phyloP scores from a whole-genome alignment of 2,113 vertebrate genomes.

The Cynoglossus semilaevis region DNA sequence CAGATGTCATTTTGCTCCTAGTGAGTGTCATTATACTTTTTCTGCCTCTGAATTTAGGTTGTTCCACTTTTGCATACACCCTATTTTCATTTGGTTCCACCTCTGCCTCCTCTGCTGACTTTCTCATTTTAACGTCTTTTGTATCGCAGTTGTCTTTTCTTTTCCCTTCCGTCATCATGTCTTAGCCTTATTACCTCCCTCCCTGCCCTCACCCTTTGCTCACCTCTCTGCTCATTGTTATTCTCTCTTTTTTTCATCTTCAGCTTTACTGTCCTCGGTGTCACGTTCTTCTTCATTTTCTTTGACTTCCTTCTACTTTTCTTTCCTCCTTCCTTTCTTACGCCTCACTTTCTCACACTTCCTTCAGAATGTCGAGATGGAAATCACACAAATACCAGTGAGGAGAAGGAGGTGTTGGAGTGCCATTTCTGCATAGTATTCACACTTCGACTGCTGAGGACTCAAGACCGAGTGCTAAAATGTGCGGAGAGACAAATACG shows the following conservation, averaged over 20 bases:
- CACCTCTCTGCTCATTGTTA: constrained; percentile 55
- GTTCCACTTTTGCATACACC: constrained; percentile 24
- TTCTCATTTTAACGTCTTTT: constrained; percentile 48
- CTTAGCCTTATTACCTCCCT: constrained; percentile 27
- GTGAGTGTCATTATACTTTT: constrained; percentile 20
- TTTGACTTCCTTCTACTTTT: constrained; percentile 25
- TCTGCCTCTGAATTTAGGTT: constrained; percentile 39
- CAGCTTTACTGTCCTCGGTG: constrained; percentile 32
- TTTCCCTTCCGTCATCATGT: constrained; percentile 33
- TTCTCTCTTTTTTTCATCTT: constrained; percentile 52
- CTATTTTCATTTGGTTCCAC: constrained; percentile 17
- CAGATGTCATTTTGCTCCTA: constrained; percentile 57
- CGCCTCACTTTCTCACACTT: constrained; percentile 54
- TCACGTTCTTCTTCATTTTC: constrained; percentile 44
- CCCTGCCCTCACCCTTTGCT: constrained; percentile 49
- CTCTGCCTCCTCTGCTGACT: constrained; percentile 32
- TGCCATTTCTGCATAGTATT: constrained; percentile 56
- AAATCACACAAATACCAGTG: constrained; percentile 57
- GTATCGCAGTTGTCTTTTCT: constrained; percentile 44
- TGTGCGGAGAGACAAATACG: constrained; percentile 34
- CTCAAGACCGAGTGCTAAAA: constrained; percentile 8
- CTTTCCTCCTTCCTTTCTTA: constrained; percentile 31
- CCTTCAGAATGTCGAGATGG: constrained; percentile 50
- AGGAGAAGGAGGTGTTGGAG: constrained; percentile 1
- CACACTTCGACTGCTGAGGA: constrained; percentile 49